Evolutionary conservation across 1,140 invertebrate species (phyloP).

Genomic region (Drosophila watanabei): DNA sequence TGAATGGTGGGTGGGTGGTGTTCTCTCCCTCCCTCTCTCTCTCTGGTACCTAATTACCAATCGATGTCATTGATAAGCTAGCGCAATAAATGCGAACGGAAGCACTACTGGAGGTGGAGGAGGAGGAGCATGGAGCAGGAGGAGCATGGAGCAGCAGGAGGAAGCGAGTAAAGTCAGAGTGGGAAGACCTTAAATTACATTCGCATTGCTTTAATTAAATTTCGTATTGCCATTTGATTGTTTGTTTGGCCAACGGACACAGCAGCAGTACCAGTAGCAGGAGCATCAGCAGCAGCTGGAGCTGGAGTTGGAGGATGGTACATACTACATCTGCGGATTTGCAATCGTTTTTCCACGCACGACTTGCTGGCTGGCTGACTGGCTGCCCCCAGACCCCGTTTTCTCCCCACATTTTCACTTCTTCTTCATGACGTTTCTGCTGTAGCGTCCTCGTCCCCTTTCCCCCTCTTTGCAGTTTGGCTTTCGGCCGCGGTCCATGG

Average conservation of each 20-base stretch:
- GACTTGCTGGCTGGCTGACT: constrained; percentile 19
- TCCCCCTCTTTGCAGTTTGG: constrained; percentile 16
- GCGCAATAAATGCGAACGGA: constrained; percentile 17
- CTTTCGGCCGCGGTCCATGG: constrained; percentile 65
- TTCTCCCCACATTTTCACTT: constrained; percentile 8
- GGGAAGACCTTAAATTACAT: constrained; percentile 26
- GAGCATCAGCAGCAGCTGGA: constrained; percentile 8
- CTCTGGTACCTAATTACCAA: constrained; percentile 65
- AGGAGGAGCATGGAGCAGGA: not conserved
- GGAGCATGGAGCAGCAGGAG: no score
- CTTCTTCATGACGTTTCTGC: not conserved
- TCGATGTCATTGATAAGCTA: constrained; percentile 68
- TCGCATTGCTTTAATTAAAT: constrained; percentile 70
- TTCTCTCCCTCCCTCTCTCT: not conserved
- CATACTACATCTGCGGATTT: constrained; percentile 12
- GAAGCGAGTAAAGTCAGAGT: no score
- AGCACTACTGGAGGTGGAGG: not conserved
- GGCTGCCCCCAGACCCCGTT: not conserved
- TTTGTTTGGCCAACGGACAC: constrained; percentile 41
- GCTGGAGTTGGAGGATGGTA: constrained; percentile 10
- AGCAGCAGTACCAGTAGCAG: not conserved
- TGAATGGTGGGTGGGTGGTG: not conserved
- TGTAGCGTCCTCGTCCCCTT: not conserved
- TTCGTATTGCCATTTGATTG: constrained; percentile 73
- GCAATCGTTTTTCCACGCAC: constrained; percentile 52